A percentile compares a stretch with the other conserved stretches of the same genome.
Evolutionary conservation across 2,888 invertebrate species (phyloP).

Genomic region (Nineta flava): DNA sequence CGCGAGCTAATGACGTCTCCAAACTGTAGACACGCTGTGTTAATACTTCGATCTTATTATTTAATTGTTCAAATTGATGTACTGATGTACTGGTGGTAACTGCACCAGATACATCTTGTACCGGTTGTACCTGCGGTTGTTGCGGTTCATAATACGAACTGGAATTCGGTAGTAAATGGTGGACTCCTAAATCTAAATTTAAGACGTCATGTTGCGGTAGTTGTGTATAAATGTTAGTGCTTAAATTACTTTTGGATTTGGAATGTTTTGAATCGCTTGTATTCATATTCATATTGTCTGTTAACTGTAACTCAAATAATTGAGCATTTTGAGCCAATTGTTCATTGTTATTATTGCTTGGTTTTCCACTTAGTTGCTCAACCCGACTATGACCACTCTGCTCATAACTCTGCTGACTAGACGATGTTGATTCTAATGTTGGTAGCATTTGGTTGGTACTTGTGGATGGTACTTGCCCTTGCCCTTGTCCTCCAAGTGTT

Average conservation of each 20-base stretch:
- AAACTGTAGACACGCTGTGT: constrained; percentile 51
- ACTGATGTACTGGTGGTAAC: background rate
- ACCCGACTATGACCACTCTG: too few species aligned
- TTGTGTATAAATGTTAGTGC: constrained; percentile 6
- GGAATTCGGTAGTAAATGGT: background rate
- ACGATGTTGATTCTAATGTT: background rate
- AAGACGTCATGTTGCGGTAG: constrained; percentile 4
- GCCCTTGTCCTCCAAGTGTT: too few species aligned
- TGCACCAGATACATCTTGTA: background rate
- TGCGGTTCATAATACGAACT: background rate
- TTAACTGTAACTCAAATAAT: constrained; percentile 26
- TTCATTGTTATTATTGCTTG: constrained; percentile 10
- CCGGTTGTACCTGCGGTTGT: background rate
- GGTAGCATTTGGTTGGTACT: background rate
- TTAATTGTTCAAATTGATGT: constrained; percentile 34
- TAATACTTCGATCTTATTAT: constrained; percentile 51
- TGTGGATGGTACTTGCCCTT: background rate
- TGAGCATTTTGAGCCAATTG: constrained; percentile 10
- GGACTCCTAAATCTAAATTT: background rate
- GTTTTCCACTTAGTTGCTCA: too few species aligned
- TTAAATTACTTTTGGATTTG: constrained; percentile 9
- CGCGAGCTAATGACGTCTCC: constrained; percentile 55
- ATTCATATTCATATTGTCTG: constrained; percentile 30
- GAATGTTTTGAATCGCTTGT: constrained; percentile 28
- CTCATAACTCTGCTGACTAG: constrained; percentile 10